Percentiles rank a stretch among this genome's conserved stretches.
These are phyloP conservation scores for Formica selysi DNA, from an alignment of 1,140 invertebrate species.

Conservation along the genomic window DNA sequence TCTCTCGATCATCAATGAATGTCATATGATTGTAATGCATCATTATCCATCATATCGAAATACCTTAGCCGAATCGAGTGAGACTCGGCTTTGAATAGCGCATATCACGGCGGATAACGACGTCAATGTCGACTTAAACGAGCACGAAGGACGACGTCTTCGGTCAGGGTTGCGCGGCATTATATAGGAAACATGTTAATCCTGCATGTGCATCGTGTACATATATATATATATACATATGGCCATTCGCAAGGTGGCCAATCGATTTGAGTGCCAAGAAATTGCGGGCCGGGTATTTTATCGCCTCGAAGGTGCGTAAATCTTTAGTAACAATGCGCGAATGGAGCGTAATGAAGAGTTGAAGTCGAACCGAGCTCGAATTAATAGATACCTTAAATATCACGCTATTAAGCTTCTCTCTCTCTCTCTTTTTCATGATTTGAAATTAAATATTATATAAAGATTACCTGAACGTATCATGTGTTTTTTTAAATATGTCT, in stretches of 20 bases:
- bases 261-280: slow-evolving; percentile 67
- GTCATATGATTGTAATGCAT: slow-evolving; percentile 38
- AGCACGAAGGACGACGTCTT: slow-evolving; percentile 25
- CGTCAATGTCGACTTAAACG: slow-evolving; percentile 58
- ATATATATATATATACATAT: not conserved
- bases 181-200: slow-evolving; percentile 71
- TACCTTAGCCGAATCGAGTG: not conserved
- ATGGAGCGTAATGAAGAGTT: slow-evolving; percentile 64
- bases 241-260: slow-evolving; percentile 61
- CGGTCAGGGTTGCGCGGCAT: slow-evolving; percentile 53
- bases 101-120: slow-evolving; percentile 62
- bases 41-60: slow-evolving; percentile 5
- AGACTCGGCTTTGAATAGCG: not conserved
- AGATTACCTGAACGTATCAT: not conserved
- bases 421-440: not conserved
- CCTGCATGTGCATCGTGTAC: slow-evolving; percentile 3
- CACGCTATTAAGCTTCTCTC: not conserved
- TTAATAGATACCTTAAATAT: slow-evolving; percentile 39
- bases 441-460: not conserved
- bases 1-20: slow-evolving; percentile 9
- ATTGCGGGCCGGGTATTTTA: slow-evolving; percentile 67
- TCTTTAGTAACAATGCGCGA: slow-evolving; percentile 71
- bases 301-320: slow-evolving; percentile 67
- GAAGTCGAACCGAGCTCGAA: slow-evolving; percentile 19
- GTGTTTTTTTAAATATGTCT: not conserved